Evolutionary conservation across 2,113 vertebrate species (phyloP).

Genomic region (Hepsetus odoe): DNA sequence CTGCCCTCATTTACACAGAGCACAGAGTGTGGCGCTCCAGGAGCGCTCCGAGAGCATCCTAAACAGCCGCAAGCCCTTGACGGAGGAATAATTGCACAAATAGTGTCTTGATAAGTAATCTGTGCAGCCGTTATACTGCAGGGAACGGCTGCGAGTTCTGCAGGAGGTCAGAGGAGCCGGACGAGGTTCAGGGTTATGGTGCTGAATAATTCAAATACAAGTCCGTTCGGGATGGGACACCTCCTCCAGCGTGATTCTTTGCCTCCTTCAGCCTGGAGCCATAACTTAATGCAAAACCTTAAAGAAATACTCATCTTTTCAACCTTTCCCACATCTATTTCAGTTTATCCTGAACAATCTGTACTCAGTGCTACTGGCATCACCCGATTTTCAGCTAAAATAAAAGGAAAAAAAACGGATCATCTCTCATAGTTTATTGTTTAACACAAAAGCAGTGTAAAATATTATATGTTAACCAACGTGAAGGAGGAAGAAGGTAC

Average conservation of each 20-base stretch:
- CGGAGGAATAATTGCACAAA: constrained; percentile 31
- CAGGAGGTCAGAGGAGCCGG: constrained; percentile 29
- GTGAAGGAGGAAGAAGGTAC: no score
- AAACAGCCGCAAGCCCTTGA: constrained; percentile 37
- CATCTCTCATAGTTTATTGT: no score
- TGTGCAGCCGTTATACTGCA: constrained; percentile 17
- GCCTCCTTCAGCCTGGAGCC: not conserved
- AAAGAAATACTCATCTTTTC: no score
- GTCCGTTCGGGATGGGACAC: not conserved
- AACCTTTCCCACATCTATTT: not conserved
- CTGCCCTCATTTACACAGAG: constrained; percentile 33
- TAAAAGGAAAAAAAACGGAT: no score
- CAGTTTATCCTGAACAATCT: no score
- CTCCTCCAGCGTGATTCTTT: not conserved
- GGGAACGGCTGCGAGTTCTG: constrained; percentile 28
- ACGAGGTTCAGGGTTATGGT: not conserved
- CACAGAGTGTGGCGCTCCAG: constrained; percentile 12
- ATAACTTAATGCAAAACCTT: not conserved
- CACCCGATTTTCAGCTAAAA: no score
- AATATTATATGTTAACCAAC: no score
- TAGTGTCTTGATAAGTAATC: constrained; percentile 39
- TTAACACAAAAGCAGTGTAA: no score
- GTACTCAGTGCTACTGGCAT: no score
- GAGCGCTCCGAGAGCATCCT: constrained; percentile 30
- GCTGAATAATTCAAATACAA: constrained; percentile 44